Evolutionary conservation across 2,113 vertebrate genomes (phyloP), one percentile per base, ranked within the genome.

Genomic region (Notiomystis cincta): DNA sequence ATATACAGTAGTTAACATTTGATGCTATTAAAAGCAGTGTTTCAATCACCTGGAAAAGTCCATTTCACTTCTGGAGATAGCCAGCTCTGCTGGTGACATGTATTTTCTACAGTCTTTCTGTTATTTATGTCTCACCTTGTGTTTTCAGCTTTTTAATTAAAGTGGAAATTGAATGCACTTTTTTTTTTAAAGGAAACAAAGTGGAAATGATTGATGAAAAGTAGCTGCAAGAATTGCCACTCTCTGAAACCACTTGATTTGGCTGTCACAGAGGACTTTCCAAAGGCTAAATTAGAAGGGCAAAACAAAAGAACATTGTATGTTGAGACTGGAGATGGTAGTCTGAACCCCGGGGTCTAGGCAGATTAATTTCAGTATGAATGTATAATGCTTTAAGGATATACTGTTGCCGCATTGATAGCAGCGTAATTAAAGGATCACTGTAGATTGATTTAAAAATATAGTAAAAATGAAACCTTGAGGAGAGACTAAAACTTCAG

Each of bases 61-160:
- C 54, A 61, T 93, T 91, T 65, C 23, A 72, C 65, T 81, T 50
- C 77, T 93, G 61, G 40, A 80, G 57, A 58, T 87, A 33, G n/a
- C 21, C 51, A 6, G 40, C 42, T 42, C 51, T 89, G 48, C 81
- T 42, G 78, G 78, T 54, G 60, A 75, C 33, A 16, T 2, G 10
- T 33, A 69, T 85, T 96, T 97, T 85, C 60, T 78, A 45, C 37
- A 82, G 44, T 64, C n/a, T 51, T 93, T 61, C 11, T 50, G 8
- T 56, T 89, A 76, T 86, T 94, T 97, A 84, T 91, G 75, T 54
- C 79, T 91, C 51, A 44, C 64, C 11, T 17, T 61, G 40, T 66
- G 66, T 90, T 96, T 90, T 89, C 92, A 92, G 64, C 30, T 89
- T 87, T 80, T 96, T 89, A 85, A 94, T 97, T 97, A 96, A 95